Evolutionary conservation across 2,888 invertebrate genomes (phyloP).

Genomic region (Rutpela maculata): DNA sequence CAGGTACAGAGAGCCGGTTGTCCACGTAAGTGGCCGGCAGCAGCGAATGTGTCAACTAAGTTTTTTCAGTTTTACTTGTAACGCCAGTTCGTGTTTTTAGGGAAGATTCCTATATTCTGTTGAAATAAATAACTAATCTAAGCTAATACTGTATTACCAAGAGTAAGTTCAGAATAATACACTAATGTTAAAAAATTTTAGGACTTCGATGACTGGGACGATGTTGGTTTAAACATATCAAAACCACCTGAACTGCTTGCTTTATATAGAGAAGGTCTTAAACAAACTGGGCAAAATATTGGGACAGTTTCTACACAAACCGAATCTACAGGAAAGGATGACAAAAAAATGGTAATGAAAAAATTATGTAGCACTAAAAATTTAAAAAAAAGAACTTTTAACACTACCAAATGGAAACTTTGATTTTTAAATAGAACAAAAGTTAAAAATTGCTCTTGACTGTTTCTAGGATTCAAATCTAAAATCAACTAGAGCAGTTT

Average conservation of each 20-base stretch:
- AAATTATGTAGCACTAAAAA: slow-evolving; percentile 12
- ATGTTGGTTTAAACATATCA: slow-evolving; percentile 90
- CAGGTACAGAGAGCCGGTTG: no score
- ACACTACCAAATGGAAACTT: no score
- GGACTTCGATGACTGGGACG: slow-evolving; percentile 95
- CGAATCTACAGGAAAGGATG: slow-evolving; percentile 62
- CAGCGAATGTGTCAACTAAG: no score
- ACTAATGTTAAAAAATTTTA: slow-evolving; percentile 64
- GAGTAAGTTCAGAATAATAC: slow-evolving; percentile 19
- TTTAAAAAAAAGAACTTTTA: neutral
- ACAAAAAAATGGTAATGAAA: slow-evolving; percentile 67
- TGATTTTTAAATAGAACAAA: no score
- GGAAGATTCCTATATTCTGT: no score
- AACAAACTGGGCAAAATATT: slow-evolving; percentile 73
- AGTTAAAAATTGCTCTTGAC: no score
- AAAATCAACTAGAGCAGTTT: no score
- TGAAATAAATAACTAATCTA: no score
- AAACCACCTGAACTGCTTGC: slow-evolving; percentile 85
- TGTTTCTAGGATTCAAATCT: no score
- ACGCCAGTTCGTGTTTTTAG: no score
- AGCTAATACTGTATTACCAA: neutral
- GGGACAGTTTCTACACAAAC: slow-evolving; percentile 74
- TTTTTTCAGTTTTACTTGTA: no score
- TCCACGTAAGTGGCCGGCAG: no score
- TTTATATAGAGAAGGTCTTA: slow-evolving; percentile 79